Base-by-base conservation (phyloP, 2,797 vertebrate species). In the Pempheris klunzingeri region DNA sequence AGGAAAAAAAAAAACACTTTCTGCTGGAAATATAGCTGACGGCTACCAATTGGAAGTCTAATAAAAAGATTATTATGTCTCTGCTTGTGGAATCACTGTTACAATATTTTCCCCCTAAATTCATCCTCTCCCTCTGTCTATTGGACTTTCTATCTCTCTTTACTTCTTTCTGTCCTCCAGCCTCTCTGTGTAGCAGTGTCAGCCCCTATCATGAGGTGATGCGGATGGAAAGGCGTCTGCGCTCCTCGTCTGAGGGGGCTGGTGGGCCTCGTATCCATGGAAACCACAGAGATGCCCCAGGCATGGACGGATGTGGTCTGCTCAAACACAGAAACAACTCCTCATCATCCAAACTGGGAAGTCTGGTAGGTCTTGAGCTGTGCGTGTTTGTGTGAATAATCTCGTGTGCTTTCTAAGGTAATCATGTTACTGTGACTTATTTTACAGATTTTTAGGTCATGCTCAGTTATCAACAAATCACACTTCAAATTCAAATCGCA, bases 301-400 rank as follows among this genome's bases (percentile, higher is more conserved):
- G 84, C 63, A 95, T 95, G 62, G 97, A 98, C 54, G 86, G 90
- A 22, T 95, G 85, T 62, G 94, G 94, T 83, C 93, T 99, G 47
- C 91, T 94, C 54, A 98, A 97, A 76, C 97, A 97, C 87, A 96
- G 97, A 90, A 92, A 97, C 73, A 95, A 95, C 86, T 99, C 98
- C 0, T 98, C 98, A 0, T 98, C 98, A 52, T 99, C 97, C 71
- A 98, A 99, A 94, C 95, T 99, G 90, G 98, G 98, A 88, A 99
- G 98, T 87, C 93, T 99, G 97, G 98, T 99, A 93, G 92, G 97
- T 87, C 49, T 28, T 11, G 11, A 55, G 17, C 43, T 67, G 14
- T 59, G 12, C 78, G 34, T 71, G 22, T 61, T 1, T 58, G 5
- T 62, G 12, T 53, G 22, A n/a, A n/a, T n/a, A n/a, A n/a, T n/a